phyloP scores from a whole-genome alignment of 2,797 vertebrate genomes.

The Sciurus vulgaris region DNA sequence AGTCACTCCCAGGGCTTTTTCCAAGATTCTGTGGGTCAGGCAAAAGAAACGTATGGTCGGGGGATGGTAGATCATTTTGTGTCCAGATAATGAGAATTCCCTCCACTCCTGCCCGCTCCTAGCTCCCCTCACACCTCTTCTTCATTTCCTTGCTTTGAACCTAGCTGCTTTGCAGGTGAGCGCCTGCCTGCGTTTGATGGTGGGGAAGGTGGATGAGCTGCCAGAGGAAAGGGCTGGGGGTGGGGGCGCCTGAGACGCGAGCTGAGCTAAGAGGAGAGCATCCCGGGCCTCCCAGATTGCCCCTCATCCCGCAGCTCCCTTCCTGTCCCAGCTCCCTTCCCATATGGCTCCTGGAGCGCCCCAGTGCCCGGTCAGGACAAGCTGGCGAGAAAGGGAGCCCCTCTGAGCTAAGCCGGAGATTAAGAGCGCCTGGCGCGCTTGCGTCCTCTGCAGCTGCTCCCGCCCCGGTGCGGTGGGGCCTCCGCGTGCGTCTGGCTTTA shows the following conservation, averaged over 20 bases:
- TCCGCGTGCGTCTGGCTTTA: constrained; percentile 22
- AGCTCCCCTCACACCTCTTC: background rate
- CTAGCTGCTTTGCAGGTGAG: background rate
- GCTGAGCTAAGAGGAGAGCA: background rate
- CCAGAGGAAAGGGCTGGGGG: background rate
- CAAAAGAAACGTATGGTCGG: background rate
- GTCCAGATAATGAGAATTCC: background rate
- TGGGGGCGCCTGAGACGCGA: background rate
- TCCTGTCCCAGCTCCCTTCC: background rate
- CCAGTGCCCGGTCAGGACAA: background rate
- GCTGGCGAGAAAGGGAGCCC: constrained; percentile 54
- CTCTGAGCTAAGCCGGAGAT: constrained; percentile 51
- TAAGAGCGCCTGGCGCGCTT: constrained; percentile 1
- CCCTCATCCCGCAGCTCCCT: background rate
- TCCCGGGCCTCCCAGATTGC: background rate
- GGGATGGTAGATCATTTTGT: background rate
- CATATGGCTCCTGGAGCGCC: constrained; percentile 65
- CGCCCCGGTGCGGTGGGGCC: background rate
- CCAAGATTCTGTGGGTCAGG: background rate
- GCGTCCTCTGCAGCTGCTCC: constrained; percentile 75
- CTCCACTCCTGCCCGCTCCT: background rate
- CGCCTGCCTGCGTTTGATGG: background rate
- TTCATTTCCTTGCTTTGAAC: background rate
- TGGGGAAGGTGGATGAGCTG: background rate
- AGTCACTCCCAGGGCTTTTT: background rate